Percentiles rank a stretch among this genome's conserved stretches.
Evolutionary conservation across 2,797 vertebrate species (phyloP).

Genomic region (Thamnophis elegans): DNA sequence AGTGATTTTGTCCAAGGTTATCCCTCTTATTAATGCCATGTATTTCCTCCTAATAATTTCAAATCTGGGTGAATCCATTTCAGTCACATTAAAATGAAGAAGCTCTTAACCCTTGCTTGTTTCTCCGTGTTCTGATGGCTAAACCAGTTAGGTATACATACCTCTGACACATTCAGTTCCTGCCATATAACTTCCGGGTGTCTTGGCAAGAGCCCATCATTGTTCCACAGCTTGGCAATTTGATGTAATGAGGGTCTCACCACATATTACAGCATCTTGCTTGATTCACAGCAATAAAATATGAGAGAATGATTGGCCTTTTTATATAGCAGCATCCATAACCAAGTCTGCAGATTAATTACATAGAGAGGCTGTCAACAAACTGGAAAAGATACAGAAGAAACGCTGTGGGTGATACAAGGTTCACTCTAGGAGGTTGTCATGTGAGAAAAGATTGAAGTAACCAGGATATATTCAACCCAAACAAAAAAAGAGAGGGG

Average conservation of each 20-base stretch:
- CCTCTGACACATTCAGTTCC: background rate
- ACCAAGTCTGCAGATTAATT: slow-evolving; percentile 4
- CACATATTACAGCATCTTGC: background rate
- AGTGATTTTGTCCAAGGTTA: background rate
- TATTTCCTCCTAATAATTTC: background rate
- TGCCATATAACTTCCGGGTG: background rate
- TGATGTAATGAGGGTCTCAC: background rate
- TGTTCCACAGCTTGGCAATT: background rate
- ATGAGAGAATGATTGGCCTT: background rate
- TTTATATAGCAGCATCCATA: background rate
- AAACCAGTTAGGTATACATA: background rate
- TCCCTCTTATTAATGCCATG: background rate
- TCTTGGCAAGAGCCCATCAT: background rate
- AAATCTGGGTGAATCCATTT: background rate
- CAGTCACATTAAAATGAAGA: background rate
- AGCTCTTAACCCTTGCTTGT: background rate
- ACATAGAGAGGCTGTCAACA: slow-evolving; percentile 26
- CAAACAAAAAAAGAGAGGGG: background rate
- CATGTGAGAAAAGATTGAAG: slow-evolving; percentile 11
- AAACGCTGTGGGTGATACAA: slow-evolving; percentile 12
- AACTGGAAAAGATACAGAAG: slow-evolving; percentile 6
- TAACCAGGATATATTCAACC: slow-evolving; percentile 9
- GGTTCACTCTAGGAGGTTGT: slow-evolving; percentile 3
- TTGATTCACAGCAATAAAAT: background rate
- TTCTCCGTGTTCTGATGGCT: background rate